Evolutionary conservation across 2,113 vertebrate genomes (phyloP).

Genomic region (Cricetomys ansorgei): DNA sequence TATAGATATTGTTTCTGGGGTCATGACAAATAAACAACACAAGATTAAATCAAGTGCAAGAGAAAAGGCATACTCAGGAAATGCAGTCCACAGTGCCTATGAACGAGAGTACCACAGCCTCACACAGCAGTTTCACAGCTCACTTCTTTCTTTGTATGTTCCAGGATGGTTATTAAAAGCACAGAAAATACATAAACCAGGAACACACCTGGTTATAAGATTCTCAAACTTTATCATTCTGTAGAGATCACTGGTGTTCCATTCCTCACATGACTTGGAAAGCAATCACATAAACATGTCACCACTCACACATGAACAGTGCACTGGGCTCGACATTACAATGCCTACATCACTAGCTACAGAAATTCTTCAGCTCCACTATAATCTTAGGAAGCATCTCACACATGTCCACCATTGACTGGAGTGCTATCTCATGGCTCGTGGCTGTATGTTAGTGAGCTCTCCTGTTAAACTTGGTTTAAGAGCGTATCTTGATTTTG

Average conservation of each 20-base stretch:
- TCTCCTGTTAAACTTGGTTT: background rate
- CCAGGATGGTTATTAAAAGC: background rate
- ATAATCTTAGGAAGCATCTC: background rate
- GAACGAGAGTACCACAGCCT: background rate
- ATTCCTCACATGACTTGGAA: background rate
- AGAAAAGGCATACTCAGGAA: background rate
- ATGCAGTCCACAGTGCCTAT: background rate
- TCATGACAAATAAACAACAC: background rate
- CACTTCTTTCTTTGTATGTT: background rate
- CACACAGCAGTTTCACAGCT: too few relatives aligned
- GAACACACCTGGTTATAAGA: background rate
- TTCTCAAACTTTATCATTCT: background rate
- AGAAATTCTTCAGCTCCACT: background rate
- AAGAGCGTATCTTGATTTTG: background rate
- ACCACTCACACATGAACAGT: background rate
- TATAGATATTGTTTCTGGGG: background rate
- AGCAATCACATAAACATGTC: background rate
- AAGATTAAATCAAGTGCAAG: background rate
- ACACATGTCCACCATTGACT: background rate
- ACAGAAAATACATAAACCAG: background rate
- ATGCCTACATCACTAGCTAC: background rate
- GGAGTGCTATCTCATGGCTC: background rate
- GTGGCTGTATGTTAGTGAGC: background rate
- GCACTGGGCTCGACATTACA: background rate
- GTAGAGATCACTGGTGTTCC: background rate